Base-by-base conservation (phyloP, 2,113 vertebrate genomes). In the Nothobranchius furzeri region DNA sequence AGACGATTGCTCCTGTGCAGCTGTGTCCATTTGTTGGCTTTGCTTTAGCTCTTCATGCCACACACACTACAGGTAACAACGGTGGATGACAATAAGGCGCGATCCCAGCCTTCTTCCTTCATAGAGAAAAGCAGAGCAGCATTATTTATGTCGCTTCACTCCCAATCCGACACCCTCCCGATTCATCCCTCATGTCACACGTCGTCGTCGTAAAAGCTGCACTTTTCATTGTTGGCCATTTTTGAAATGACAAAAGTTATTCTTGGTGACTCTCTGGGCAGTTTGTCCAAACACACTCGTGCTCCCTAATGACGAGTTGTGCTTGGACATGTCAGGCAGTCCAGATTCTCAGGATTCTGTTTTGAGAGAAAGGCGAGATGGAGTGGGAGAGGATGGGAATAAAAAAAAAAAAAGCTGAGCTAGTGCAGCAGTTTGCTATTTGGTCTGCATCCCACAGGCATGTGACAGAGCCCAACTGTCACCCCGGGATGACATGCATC, bases 391-490 rank as follows among this genome's bases (percentile, higher is more conserved):
- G 42, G 62, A 76, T 43, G 71, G 60, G 57, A 84, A 74, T 53
- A 72, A 78, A 87, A 82, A 76, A 14, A 25, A 11, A 4, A 30
- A 2, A 7, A 40, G 65, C 84, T 57, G 6, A 75, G 74, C 86
- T 78, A 70, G 64, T 85, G 13, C 79, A 88, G 86, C 85, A 83
- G 79, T 81, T 84, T 82, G 68, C 76, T 75, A 40, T 81, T 74
- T 1, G 17, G 43, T 45, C 68, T 68, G 76, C 70, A 75, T 86
- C 76, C 87, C 85, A 82, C 83, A 85, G 78, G 79, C 79, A 86
- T 89, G 81, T 76, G 76, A 80, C 88, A 79, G 42, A 72, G 66
- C 79, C 81, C 71, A 85, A 85, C 69, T 84, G 85, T 89, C 80
- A 78, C 75, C 79, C 66, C 1, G 24, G 71, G 80, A 82, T 85